Evolutionary conservation across 2,797 vertebrate species (phyloP).

Genomic region (Orientallactaga sibirica): DNA sequence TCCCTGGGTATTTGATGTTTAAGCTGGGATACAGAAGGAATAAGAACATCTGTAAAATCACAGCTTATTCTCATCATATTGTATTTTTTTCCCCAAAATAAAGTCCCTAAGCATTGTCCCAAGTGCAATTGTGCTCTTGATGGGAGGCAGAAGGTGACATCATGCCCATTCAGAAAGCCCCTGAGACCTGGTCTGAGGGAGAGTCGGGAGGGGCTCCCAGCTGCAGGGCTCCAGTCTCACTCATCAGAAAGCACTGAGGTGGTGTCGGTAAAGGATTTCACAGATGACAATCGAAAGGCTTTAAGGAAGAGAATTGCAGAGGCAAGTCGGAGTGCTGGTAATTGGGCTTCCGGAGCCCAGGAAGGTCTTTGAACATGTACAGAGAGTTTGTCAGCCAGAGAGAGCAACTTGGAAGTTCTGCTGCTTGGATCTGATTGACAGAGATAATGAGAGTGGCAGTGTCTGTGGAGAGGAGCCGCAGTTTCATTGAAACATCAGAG

Average conservation of each 20-base stretch:
- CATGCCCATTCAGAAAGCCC: constrained; percentile 34
- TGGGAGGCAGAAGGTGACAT: neutral
- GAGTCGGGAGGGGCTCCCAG: neutral
- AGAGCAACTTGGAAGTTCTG: constrained; percentile 88
- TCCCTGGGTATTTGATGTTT: constrained; percentile 14
- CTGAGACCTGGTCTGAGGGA: neutral
- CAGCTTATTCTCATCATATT: constrained; percentile 30
- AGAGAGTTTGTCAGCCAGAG: constrained; percentile 88
- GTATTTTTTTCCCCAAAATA: neutral
- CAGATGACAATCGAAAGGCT: constrained; percentile 87
- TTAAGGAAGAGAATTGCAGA: constrained; percentile 86
- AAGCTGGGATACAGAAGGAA: constrained; percentile 9
- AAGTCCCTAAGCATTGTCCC: neutral
- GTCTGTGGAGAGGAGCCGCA: constrained; percentile 84
- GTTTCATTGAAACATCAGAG: constrained; percentile 86
- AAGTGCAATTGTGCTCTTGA: neutral
- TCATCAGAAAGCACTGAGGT: constrained; percentile 67
- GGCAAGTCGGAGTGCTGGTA: constrained; percentile 89
- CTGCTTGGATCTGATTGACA: constrained; percentile 83
- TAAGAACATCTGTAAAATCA: constrained; percentile 37
- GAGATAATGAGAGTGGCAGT: constrained; percentile 90
- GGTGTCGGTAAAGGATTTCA: constrained; percentile 68
- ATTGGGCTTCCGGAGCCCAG: constrained; percentile 89
- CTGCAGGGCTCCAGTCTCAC: constrained; percentile 47
- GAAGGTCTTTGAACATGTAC: constrained; percentile 90